Evolutionary conservation across 2,888 invertebrate genomes (phyloP).

Genomic region (Stictocephala bisonia): DNA sequence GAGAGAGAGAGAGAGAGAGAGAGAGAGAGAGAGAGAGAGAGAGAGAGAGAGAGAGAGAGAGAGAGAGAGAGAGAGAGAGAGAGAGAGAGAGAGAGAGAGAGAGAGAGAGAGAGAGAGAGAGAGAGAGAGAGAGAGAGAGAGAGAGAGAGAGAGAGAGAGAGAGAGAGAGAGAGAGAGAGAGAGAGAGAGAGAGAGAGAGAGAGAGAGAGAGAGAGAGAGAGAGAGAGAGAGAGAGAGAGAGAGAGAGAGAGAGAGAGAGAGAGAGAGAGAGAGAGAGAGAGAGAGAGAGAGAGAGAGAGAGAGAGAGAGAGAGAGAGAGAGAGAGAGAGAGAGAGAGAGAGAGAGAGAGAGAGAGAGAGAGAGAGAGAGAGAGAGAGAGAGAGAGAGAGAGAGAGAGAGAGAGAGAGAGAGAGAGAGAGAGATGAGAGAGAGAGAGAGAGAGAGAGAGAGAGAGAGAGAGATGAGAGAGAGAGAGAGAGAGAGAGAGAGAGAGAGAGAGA

Average conservation of each 20-base stretch:
- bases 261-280: not conserved
- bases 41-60: not conserved
- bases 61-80: not conserved
- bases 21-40: not conserved
- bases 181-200: not conserved
- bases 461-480: not conserved
- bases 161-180: not conserved
- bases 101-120: not conserved
- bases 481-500: not conserved
- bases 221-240: slow-evolving; percentile 53
- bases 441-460: not conserved
- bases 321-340: slow-evolving; percentile 29
- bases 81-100: not conserved
- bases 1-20: slow-evolving; percentile 9
- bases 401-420: too few relatives aligned
- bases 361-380: not conserved
- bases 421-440: too few relatives aligned
- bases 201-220: not conserved
- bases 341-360: slow-evolving; percentile 53
- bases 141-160: not conserved
- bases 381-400: not conserved
- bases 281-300: not conserved
- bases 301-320: not conserved
- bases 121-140: not conserved
- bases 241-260: not conserved